These are phyloP conservation scores for Aphyosemion australe DNA, from an alignment of 2,113 vertebrate species.

Conservation along the genomic window DNA sequence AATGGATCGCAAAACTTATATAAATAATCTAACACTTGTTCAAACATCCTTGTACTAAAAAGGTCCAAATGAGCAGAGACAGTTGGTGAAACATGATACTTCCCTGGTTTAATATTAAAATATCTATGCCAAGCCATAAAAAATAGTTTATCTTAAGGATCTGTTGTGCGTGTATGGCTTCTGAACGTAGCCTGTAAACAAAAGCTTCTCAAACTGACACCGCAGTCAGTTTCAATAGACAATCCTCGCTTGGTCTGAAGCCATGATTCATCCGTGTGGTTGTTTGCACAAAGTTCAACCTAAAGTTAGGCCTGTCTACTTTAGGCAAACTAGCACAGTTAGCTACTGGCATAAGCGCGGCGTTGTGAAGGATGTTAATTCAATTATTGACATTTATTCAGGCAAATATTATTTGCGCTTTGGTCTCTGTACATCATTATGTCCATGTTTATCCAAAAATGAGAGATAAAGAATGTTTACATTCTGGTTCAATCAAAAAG, in stretches of 20 bases:
- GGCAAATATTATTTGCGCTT: rapidly evolving
- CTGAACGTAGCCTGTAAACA: neutral
- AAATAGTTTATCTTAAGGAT: constrained; percentile 32
- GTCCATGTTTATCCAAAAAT: neutral
- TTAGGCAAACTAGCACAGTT: constrained; percentile 2
- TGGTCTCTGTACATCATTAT: rapidly evolving
- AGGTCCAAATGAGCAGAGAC: neutral
- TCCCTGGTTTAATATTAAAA: constrained; percentile 28
- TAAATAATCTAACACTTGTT: neutral
- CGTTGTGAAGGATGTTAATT: neutral
- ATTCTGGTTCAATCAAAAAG: no score
- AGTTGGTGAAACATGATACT: constrained; percentile 33
- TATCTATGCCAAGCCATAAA: constrained; percentile 12
- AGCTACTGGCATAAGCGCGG: neutral
- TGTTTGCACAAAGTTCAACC: constrained; percentile 52
- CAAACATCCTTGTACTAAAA: neutral
- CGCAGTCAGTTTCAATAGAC: neutral
- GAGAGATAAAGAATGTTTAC: rapidly evolving
- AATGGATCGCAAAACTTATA: neutral
- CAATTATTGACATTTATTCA: neutral
- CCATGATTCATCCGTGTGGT: neutral
- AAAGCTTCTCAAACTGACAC: neutral
- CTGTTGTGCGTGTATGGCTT: rapidly evolving
- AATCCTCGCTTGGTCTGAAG: neutral
- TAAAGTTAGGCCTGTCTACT: constrained; percentile 45